phyloP scores from a whole-genome alignment of 2,113 vertebrate species.

The Isichthys henryi region DNA sequence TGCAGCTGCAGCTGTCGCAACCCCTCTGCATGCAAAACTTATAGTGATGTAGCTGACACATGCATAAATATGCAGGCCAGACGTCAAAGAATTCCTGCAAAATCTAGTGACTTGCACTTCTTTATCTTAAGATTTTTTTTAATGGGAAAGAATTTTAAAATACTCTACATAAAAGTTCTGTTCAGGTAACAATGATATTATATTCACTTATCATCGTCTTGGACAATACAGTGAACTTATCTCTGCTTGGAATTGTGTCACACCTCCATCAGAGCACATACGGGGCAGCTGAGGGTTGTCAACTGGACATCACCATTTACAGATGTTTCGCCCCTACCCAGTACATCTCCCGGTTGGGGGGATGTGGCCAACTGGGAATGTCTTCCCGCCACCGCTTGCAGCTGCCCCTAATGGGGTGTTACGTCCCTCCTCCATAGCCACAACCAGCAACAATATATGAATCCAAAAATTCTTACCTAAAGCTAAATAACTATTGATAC shows the following conservation, averaged over 20 bases:
- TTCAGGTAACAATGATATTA: not conserved
- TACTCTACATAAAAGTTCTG: not conserved
- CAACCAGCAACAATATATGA: not conserved
- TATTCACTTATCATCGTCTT: not conserved
- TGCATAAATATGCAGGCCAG: not conserved
- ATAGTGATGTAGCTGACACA: not conserved
- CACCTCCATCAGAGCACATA: not conserved
- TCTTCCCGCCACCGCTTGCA: not conserved
- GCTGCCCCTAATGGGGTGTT: not conserved
- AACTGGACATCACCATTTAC: not conserved
- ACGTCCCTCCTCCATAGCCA: not conserved
- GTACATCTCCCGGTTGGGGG: not conserved
- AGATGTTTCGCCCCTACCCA: not conserved
- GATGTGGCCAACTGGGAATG: not conserved
- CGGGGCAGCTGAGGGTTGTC: not conserved
- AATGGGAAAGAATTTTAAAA: not conserved
- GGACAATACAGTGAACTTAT: not conserved
- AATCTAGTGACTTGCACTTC: not conserved
- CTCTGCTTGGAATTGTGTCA: not conserved
- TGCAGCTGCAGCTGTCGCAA: slow-evolving; percentile 75
- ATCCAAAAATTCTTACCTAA: not conserved
- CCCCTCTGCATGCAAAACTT: slow-evolving; percentile 51
- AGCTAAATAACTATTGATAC: not conserved
- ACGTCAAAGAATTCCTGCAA: not conserved
- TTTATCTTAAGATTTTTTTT: not conserved